These are phyloP conservation scores for Drosophila ercepeae DNA, from an alignment of 1,140 invertebrate species.

Conservation along the genomic window DNA sequence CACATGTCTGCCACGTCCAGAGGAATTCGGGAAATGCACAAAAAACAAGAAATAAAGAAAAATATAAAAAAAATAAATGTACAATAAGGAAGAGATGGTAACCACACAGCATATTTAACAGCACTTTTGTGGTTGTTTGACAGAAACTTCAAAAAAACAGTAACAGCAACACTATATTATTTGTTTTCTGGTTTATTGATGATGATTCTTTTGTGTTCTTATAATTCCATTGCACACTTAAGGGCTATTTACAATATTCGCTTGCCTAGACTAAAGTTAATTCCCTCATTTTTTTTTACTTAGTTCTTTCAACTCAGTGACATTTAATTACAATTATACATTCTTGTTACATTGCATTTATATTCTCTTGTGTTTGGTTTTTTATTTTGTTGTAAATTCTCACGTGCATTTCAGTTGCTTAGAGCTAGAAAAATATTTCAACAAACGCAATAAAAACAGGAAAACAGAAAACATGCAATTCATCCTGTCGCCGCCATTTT, in stretches of 20 bases:
- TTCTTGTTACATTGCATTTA: slow-evolving; percentile 23
- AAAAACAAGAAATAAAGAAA: slow-evolving; percentile 11
- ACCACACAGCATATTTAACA: slow-evolving; percentile 54
- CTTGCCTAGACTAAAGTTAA: slow-evolving; percentile 35
- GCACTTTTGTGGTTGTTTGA: slow-evolving; percentile 58
- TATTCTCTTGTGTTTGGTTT: slow-evolving; percentile 6
- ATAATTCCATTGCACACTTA: slow-evolving; percentile 67
- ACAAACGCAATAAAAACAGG: slow-evolving; percentile 37
- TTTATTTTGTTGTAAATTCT: slow-evolving; percentile 68
- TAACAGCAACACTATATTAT: slow-evolving; percentile 4
- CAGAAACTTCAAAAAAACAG: not conserved
- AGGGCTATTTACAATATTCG: slow-evolving; percentile 68
- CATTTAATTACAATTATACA: slow-evolving; percentile 47
- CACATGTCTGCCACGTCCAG: slow-evolving; percentile 16
- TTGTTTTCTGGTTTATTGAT: slow-evolving; percentile 64
- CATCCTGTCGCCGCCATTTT: slow-evolving; percentile 58
- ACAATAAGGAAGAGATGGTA: slow-evolving; percentile 21
- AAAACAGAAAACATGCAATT: slow-evolving; percentile 8
- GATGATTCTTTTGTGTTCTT: slow-evolving; percentile 52
- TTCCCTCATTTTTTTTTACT: not conserved
- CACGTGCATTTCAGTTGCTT: slow-evolving; percentile 83
- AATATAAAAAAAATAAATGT: slow-evolving; percentile 17
- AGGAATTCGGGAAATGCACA: slow-evolving; percentile 19
- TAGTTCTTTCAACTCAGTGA: slow-evolving; percentile 23
- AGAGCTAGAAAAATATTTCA: slow-evolving; percentile 66